These are phyloP conservation scores for Phoenicopterus ruber DNA, from an alignment of 2,113 vertebrate genomes.

Conservation along the genomic window DNA sequence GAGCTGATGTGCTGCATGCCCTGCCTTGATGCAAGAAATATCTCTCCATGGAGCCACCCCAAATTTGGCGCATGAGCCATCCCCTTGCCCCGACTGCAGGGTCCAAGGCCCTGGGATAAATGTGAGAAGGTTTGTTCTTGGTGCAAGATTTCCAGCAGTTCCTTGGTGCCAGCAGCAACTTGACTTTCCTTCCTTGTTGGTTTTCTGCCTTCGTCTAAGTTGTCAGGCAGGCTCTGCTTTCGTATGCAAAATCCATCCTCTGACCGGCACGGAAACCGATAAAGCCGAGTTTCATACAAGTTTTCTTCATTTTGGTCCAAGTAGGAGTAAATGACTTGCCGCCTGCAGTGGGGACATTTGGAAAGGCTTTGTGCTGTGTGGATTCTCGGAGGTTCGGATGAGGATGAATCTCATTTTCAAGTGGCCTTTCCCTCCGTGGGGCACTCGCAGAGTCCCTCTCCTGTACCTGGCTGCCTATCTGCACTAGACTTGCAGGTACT, in stretches of 20 bases:
- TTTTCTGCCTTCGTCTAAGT: not conserved
- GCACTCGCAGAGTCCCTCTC: conserved; percentile 1
- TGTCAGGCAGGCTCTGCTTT: not conserved
- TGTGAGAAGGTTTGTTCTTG: not conserved
- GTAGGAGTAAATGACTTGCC: conserved; percentile 31
- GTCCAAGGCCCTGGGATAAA: not conserved
- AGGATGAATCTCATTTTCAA: conserved; percentile 46
- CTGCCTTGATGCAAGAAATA: not conserved
- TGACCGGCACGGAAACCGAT: not conserved
- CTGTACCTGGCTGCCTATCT: conserved; percentile 53
- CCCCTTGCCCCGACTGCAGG: rapidly evolving
- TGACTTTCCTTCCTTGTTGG: not conserved
- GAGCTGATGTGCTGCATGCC: not conserved
- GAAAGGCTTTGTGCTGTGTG: not conserved
- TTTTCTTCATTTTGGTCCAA: conserved; percentile 39
- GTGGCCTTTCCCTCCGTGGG: conserved; percentile 18
- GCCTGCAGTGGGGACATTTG: not conserved
- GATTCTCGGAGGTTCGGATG: not conserved
- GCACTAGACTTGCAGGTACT: conserved; percentile 36
- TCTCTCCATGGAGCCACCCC: not conserved
- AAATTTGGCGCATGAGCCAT: not conserved
- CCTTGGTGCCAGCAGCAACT: not conserved
- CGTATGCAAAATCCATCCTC: conserved; percentile 9
- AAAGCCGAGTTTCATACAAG: not conserved
- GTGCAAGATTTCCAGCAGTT: not conserved